Evolutionary conservation across 2,113 vertebrate genomes (phyloP).

Genomic region (Camelus bactrianus): DNA sequence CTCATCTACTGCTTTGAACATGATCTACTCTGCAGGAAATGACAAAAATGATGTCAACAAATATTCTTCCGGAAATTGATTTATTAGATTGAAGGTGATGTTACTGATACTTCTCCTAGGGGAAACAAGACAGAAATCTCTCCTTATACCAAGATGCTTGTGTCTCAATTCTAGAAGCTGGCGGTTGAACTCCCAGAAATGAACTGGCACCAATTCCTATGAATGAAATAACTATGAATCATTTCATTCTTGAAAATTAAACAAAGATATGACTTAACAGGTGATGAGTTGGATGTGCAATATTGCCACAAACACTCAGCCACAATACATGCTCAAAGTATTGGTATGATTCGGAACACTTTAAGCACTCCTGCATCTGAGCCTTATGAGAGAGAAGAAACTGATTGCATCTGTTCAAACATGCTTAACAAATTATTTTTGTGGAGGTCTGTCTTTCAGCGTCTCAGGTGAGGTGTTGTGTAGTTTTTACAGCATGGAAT

Average conservation of each 20-base stretch:
- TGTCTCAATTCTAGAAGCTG: conserved; percentile 62
- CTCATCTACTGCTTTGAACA: not conserved
- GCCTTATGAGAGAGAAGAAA: not conserved
- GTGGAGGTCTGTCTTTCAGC: not conserved
- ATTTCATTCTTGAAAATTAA: conserved; percentile 78
- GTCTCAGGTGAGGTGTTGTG: not conserved
- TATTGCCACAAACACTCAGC: conserved; percentile 70
- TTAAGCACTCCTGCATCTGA: not conserved
- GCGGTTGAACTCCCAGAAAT: conserved; percentile 57
- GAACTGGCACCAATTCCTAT: conserved; percentile 62
- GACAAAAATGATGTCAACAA: conserved; percentile 15
- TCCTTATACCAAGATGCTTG: conserved; percentile 55
- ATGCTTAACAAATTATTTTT: conserved; percentile 12
- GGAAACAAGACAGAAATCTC: conserved; percentile 24
- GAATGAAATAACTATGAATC: conserved; percentile 78
- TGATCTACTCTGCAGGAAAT: not conserved
- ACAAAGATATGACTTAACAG: conserved; percentile 79
- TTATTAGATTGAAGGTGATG: conserved; percentile 64
- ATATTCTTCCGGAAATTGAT: not conserved
- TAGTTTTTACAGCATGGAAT: not conserved
- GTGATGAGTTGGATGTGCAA: conserved; percentile 70
- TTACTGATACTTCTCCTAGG: not conserved
- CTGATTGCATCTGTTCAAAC: conserved; percentile 61
- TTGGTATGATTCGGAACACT: not conserved
- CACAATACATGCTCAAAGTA: not conserved